Evolutionary conservation across 1,140 invertebrate species (phyloP), one percentile per base, ranked within the genome.

Genomic region (Bombus huntii): DNA sequence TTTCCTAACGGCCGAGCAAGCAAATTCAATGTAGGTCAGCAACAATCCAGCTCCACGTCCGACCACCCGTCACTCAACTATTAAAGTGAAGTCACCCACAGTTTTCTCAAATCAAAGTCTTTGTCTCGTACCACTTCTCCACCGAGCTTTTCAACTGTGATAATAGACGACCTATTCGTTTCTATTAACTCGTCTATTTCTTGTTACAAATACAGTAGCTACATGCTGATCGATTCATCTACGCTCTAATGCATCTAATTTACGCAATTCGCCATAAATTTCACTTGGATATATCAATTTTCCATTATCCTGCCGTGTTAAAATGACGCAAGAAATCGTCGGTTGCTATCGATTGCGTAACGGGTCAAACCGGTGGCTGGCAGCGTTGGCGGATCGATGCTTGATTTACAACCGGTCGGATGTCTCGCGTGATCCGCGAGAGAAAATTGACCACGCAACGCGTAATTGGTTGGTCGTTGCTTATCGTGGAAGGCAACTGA

Each of bases 361-460:
- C 62, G 3, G n/a, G 62, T 47, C n/a, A 31, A 9, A n/a, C 34
- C 53, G 42, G 57, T 75, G 39, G 47, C 28, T 57, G 47, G 25
- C 44, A 47, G 82, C 82, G 82, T 84, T 84, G 82, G 82, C 53
- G 82, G 82, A 71, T 84, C 82, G 82, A 84, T 79, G 66, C 12
- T 84, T 79, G 82, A 84, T 84, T 84, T 79, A 79, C 82, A 71
- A 57, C 82, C 39, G 53, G 65, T 84, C 65, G 74, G 66, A 78
- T 78, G 82, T 79, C 75, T 84, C 65, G 75, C 82, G 75, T 71
- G 75, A 31, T 44, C 66, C 37, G 31, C 39, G 15, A 31, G 66
- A 70, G 53, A 79, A 44, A 84, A 71, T 84, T 77, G 82, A 47
- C 75, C 71, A 71, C 76, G 82, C 66, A 72, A 59, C 65, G 75